Conservation (phyloP, 2,797 vertebrate genomes). For the Alcedo quadribrachys region DNA sequence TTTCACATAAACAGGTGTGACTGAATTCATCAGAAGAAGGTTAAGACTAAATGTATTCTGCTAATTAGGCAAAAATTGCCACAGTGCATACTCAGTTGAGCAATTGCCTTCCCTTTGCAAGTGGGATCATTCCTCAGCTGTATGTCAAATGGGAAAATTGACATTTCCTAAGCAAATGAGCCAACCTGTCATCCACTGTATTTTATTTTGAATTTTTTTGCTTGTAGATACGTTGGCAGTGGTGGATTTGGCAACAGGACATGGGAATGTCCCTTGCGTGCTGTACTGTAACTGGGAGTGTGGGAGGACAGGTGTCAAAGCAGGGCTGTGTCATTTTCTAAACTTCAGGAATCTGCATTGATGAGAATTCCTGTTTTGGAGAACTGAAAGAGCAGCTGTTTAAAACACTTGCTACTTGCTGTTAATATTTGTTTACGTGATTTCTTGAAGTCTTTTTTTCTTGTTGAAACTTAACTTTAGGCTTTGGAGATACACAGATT, state of each 20-base stretch:
- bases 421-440: background rate
- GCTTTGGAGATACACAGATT: background rate
- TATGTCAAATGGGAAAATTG: slow-evolving; percentile 27
- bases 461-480: background rate
- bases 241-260: slow-evolving; percentile 44
- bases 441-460: background rate
- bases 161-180: slow-evolving; percentile 40
- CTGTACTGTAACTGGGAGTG: background rate
- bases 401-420: background rate
- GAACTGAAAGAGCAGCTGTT: background rate
- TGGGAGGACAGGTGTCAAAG: slow-evolving; percentile 53
- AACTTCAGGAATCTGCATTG: slow-evolving; percentile 22
- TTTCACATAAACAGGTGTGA: slow-evolving; percentile 76
- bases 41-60: slow-evolving; percentile 61
- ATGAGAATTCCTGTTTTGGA: background rate
- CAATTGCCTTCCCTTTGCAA: slow-evolving; percentile 37
- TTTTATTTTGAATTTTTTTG: background rate
- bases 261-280: slow-evolving; percentile 17
- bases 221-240: background rate
- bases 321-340: background rate
- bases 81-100: slow-evolving; percentile 49
- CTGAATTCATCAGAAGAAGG: slow-evolving; percentile 70
- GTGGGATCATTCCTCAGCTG: slow-evolving; percentile 16
- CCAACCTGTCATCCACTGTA: background rate
- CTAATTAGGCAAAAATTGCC: slow-evolving; percentile 68